Conservation (phyloP, 2,888 invertebrate species). For the Eristalis pertinax region DNA sequence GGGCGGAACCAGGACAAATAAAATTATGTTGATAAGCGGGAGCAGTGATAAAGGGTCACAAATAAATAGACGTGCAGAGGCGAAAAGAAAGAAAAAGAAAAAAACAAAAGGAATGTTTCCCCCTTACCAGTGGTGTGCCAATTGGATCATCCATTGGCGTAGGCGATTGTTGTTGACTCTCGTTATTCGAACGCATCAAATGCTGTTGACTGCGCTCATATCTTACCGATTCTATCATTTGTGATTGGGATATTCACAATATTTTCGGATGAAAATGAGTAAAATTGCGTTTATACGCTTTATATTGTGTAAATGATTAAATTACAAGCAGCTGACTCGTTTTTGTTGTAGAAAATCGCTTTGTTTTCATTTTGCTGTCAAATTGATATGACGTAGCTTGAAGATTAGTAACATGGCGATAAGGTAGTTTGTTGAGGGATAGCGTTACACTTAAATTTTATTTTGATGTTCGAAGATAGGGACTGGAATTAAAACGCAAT, state of each 20-base stretch:
- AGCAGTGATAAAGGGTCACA: background rate
- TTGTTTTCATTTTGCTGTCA: conserved; percentile 69
- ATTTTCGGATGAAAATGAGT: conserved; percentile 27
- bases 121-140: conserved; percentile 56
- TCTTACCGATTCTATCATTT: conserved; percentile 60
- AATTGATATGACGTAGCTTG: conserved; percentile 54
- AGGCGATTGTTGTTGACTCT: conserved; percentile 60
- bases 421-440: conserved; percentile 17
- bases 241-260: conserved; percentile 44
- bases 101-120: conserved; percentile 12
- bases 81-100: background rate
- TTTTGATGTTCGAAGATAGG: background rate
- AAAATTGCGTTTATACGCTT: conserved; percentile 28
- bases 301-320: conserved; percentile 57
- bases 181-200: conserved; percentile 56
- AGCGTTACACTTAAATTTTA: background rate
- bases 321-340: conserved; percentile 69
- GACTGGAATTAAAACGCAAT: no score
- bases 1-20: conserved; percentile 29
- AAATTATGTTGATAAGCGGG: conserved; percentile 45
- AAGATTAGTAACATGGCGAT: background rate
- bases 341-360: conserved; percentile 68
- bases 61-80: background rate
- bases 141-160: conserved; percentile 60
- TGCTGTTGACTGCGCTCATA: conserved; percentile 57